These are phyloP conservation scores for Pachyuromys duprasi DNA, from an alignment of 2,797 vertebrate genomes.

Conservation along the genomic window DNA sequence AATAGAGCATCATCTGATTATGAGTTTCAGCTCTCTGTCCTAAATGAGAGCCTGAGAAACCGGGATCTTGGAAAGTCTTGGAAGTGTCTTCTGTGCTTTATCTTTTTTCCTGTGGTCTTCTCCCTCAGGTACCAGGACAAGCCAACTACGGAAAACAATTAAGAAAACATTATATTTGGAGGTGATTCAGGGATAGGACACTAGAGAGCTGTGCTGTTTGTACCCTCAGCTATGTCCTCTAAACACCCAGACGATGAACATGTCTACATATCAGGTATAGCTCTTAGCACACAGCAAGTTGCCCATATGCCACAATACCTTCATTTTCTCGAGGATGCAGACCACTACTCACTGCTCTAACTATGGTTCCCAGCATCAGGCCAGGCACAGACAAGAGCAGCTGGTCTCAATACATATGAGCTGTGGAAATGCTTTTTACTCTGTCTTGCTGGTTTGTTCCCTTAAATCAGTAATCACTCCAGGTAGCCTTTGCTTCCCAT, in stretches of 20 bases:
- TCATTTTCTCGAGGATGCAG: not conserved
- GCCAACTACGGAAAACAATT: not conserved
- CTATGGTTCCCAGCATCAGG: not conserved
- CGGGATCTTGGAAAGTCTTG: not conserved
- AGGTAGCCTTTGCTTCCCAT: not conserved
- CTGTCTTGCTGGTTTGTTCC: not conserved
- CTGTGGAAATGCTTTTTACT: not conserved
- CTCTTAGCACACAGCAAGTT: not conserved
- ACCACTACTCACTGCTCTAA: not conserved
- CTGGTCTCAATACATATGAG: not conserved
- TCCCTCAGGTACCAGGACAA: conserved; percentile 30
- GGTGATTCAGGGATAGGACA: not conserved
- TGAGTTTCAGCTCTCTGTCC: not conserved
- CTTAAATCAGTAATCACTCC: not conserved
- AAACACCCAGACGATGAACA: not conserved
- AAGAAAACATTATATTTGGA: fast-evolving
- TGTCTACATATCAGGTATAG: fast-evolving
- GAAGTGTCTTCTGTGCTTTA: not conserved
- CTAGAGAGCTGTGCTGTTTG: too few species aligned
- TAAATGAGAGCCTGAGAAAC: not conserved
- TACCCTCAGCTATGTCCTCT: not conserved
- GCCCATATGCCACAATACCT: not conserved
- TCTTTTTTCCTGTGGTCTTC: not conserved
- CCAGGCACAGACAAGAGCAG: not conserved
- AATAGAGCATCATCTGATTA: not conserved